Evolutionary conservation across 2,888 invertebrate genomes (phyloP).

Genomic region (Coelogynopora nodosa): DNA sequence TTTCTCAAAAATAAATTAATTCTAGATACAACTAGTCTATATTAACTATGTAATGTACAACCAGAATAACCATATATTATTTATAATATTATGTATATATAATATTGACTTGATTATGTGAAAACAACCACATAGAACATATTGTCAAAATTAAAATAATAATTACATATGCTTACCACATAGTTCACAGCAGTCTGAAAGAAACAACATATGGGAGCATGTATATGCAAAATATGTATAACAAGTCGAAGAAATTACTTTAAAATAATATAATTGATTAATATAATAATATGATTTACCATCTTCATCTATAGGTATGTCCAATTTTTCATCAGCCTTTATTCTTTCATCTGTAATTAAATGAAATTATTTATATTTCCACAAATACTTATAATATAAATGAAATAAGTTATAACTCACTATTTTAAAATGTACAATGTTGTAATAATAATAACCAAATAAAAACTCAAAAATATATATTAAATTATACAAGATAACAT

Average conservation of each 20-base stretch:
- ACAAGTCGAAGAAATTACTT: neutral
- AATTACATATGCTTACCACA: neutral
- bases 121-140: too few species aligned
- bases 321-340: neutral
- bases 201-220: neutral
- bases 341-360: neutral
- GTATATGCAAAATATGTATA: neutral
- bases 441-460: too few species aligned
- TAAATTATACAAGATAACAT: too few species aligned
- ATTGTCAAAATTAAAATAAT: too few species aligned
- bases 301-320: neutral
- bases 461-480: too few species aligned
- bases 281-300: neutral
- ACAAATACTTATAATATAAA: neutral
- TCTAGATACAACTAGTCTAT: neutral
- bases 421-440: too few species aligned
- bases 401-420: too few species aligned
- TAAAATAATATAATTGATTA: neutral
- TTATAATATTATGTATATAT: too few species aligned
- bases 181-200: neutral
- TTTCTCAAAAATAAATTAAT: neutral
- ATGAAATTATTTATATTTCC: neutral
- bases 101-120: too few species aligned
- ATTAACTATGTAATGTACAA: too few species aligned
- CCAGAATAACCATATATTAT: too few species aligned